These are phyloP conservation scores for Etheostoma spectabile DNA, from an alignment of 2,113 vertebrate genomes.

Conservation along the genomic window DNA sequence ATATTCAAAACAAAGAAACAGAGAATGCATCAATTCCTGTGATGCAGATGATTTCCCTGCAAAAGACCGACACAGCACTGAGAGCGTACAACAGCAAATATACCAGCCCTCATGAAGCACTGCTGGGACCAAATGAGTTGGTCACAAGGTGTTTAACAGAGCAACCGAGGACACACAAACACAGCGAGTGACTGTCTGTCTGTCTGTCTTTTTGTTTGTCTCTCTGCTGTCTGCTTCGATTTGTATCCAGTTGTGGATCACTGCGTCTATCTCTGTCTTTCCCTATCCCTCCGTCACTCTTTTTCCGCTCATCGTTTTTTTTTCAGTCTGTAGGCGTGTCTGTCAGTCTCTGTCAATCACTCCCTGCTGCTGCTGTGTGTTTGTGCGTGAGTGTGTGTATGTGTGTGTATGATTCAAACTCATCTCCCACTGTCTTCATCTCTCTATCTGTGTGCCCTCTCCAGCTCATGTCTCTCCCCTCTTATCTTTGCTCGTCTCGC, in stretches of 20 bases:
- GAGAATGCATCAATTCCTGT: constrained; percentile 14
- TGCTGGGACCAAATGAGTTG: constrained; percentile 20
- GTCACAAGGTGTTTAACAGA: constrained; percentile 34
- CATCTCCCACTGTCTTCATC: constrained; percentile 52
- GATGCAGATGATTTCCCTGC: constrained; percentile 20
- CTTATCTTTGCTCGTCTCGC: constrained; percentile 49
- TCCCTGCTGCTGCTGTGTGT: neutral
- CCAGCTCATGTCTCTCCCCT: constrained; percentile 46
- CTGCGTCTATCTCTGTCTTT: constrained; percentile 51
- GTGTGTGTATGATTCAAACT: constrained; percentile 35
- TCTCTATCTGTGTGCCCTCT: constrained; percentile 52
- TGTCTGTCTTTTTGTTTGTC: constrained; percentile 56
- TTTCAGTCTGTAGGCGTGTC: constrained; percentile 70
- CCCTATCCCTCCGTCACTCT: constrained; percentile 55
- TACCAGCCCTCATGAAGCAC: constrained; percentile 36
- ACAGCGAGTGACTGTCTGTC: constrained; percentile 49
- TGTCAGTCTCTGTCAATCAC: constrained; percentile 71
- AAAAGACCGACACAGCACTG: neutral
- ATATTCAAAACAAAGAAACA: constrained; percentile 18
- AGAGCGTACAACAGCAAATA: constrained; percentile 23
- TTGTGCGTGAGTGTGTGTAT: constrained; percentile 14
- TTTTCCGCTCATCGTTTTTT: constrained; percentile 64
- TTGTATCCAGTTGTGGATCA: constrained; percentile 60
- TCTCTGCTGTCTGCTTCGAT: constrained; percentile 65
- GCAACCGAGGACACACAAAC: constrained; percentile 61